These are phyloP conservation scores for Cossypha niveicapilla DNA, from an alignment of 2,797 vertebrate species.

Conservation along the genomic window DNA sequence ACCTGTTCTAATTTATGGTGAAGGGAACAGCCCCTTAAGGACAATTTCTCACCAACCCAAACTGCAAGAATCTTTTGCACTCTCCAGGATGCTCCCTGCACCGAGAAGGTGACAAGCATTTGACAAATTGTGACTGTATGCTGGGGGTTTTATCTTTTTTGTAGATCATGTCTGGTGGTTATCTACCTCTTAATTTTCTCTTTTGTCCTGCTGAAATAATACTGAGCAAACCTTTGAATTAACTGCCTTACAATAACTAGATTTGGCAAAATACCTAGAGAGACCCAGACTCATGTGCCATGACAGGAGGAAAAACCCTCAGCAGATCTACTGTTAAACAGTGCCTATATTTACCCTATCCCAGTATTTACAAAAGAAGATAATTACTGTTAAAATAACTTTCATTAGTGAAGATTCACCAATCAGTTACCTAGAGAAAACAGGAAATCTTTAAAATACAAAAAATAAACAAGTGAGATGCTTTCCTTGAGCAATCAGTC, in stretches of 20 bases:
- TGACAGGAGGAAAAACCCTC: not conserved
- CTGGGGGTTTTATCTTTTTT: not conserved
- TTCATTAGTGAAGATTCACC: not conserved
- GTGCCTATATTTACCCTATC: not conserved
- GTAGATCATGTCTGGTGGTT: not conserved
- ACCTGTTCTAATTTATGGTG: not conserved
- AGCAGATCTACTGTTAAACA: accelerated
- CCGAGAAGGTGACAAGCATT: not conserved
- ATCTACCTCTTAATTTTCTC: not conserved
- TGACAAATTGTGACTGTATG: not conserved
- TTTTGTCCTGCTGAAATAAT: not conserved
- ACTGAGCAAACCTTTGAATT: not conserved
- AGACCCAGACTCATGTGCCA: not conserved
- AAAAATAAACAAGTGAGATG: not conserved
- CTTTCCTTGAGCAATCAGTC: not conserved
- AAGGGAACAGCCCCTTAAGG: not conserved
- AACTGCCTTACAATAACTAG: not conserved
- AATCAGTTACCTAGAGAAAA: not conserved
- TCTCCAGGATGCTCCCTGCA: not conserved
- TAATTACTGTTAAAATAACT: not conserved
- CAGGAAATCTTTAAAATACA: not conserved
- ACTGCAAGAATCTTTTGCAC: not conserved
- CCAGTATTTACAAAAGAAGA: not conserved
- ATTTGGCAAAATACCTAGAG: not conserved
- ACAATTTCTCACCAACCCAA: not conserved